Conservation (phyloP, 2,888 invertebrate species). For the Helicoverpa assulta region DNA sequence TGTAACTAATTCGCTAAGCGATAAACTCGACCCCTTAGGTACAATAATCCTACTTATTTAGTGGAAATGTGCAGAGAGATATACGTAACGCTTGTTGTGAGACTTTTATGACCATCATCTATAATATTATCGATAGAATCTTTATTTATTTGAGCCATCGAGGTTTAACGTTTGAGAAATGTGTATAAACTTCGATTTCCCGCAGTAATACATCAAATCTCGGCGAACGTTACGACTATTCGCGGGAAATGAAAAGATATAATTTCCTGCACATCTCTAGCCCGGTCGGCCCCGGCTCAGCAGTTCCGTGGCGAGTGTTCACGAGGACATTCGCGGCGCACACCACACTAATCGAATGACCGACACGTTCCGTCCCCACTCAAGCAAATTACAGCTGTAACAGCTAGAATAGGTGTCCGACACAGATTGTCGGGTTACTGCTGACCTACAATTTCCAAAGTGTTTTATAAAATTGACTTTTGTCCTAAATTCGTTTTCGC, state of each 20-base stretch:
- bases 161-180: slow-evolving; percentile 12
- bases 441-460: slow-evolving; percentile 49
- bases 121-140: slow-evolving; percentile 9
- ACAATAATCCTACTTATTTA: slow-evolving; percentile 47
- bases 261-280: slow-evolving; percentile 48
- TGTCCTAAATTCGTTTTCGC: slow-evolving; percentile 41
- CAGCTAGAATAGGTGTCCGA: slow-evolving; percentile 66
- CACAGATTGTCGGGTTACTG: slow-evolving; percentile 65
- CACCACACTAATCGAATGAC: slow-evolving; percentile 67
- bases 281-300: slow-evolving; percentile 39
- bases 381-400: slow-evolving; percentile 71
- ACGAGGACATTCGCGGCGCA: slow-evolving; percentile 24
- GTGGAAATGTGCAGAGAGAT: slow-evolving; percentile 35
- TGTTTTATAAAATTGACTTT: slow-evolving; percentile 58
- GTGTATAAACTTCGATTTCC: slow-evolving; percentile 30
- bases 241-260: slow-evolving; percentile 45
- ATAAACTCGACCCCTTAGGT: slow-evolving; percentile 57
- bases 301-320: slow-evolving; percentile 36
- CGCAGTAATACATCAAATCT: slow-evolving; percentile 51
- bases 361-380: slow-evolving; percentile 65
- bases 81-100: slow-evolving; percentile 20
- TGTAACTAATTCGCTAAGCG: slow-evolving; percentile 69
- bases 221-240: slow-evolving; percentile 49
- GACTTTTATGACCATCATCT: slow-evolving; percentile 3
- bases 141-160: slow-evolving; percentile 19